Evolutionary conservation across 2,888 invertebrate species (phyloP).

Genomic region (Leucophora obtusa): DNA sequence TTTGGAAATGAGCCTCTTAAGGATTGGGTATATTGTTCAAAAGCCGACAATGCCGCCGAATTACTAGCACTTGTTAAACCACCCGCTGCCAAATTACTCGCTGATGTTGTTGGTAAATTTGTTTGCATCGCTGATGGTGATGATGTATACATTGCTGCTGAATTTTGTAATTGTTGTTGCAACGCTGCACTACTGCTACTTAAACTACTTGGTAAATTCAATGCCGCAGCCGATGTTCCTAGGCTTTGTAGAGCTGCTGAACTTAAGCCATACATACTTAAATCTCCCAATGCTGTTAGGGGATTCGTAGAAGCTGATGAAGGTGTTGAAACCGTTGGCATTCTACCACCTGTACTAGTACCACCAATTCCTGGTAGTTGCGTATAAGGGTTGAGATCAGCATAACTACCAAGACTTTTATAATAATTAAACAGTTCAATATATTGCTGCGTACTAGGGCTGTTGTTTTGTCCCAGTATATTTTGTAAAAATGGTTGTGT

Average conservation of each 20-base stretch:
- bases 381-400: conserved; percentile 63
- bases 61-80: conserved; percentile 48
- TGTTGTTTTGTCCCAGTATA: conserved; percentile 68
- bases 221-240: conserved; percentile 26
- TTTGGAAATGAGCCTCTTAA: conserved; percentile 56
- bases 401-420: conserved; percentile 56
- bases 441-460: conserved; percentile 68
- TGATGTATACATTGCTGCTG: conserved; percentile 45
- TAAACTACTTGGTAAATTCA: conserved; percentile 52
- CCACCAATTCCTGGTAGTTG: conserved; percentile 52
- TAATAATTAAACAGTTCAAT: conserved; percentile 66
- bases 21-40: conserved; percentile 59
- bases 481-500: conserved; percentile 64
- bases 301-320: conserved; percentile 60
- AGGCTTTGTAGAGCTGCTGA: conserved; percentile 44
- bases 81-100: conserved; percentile 43
- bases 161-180: conserved; percentile 39
- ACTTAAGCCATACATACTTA: conserved; percentile 64
- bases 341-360: conserved; percentile 41
- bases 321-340: conserved; percentile 44
- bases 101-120: conserved; percentile 52
- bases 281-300: conserved; percentile 64
- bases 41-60: conserved; percentile 50
- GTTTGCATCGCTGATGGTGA: conserved; percentile 50
- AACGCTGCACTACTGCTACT: conserved; percentile 37